Evolutionary conservation across 2,888 invertebrate species (phyloP).

Genomic region (Pandemis cinnamomeana): DNA sequence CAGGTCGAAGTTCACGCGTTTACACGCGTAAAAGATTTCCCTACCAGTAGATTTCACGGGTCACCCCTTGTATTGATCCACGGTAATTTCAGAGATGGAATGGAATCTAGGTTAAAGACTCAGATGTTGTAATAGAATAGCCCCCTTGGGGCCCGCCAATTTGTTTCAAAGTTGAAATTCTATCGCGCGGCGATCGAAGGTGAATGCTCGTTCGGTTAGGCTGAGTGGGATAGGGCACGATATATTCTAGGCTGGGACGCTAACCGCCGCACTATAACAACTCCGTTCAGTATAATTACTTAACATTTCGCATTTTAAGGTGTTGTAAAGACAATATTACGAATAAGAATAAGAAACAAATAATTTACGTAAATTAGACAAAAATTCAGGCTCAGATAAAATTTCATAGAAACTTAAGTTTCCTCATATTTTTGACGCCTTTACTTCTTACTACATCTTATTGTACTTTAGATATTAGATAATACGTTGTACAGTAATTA

Average conservation of each 20-base stretch:
- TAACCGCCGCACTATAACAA: neutral
- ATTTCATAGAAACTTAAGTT: no score
- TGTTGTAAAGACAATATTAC: no score
- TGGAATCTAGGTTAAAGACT: slow-evolving; percentile 74
- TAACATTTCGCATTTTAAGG: no score
- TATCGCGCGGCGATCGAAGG: neutral
- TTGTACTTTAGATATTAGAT: no score
- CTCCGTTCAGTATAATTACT: no score
- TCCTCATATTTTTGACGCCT: no score
- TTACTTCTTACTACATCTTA: no score
- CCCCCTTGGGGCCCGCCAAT: slow-evolving; percentile 44
- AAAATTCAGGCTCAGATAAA: no score
- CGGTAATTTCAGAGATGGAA: slow-evolving; percentile 65
- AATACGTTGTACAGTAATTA: no score
- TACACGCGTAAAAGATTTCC: slow-evolving; percentile 79
- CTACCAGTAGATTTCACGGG: slow-evolving; percentile 72
- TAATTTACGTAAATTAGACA: no score
- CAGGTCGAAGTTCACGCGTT: slow-evolving; percentile 82
- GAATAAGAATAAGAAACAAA: no score
- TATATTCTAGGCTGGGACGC: neutral
- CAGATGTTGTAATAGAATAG: slow-evolving; percentile 50
- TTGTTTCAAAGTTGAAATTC: slow-evolving; percentile 18
- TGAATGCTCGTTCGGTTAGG: neutral
- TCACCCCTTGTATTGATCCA: slow-evolving; percentile 80
- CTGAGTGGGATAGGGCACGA: neutral